Conservation (phyloP, 1,140 invertebrate genomes). For the Vanessa tameamea region DNA sequence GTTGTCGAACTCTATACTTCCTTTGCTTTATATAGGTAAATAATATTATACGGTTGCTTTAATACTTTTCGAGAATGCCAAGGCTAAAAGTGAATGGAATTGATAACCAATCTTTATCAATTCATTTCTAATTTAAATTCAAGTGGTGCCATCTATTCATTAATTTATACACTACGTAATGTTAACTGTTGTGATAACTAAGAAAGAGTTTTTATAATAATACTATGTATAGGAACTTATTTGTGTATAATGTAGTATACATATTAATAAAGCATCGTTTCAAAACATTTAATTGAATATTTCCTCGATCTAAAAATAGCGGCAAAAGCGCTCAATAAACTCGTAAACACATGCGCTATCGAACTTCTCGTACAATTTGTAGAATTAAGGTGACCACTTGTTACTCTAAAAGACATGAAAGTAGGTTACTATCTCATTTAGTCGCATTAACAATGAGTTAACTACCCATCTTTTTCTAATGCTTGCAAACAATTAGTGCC, state of each 20-base stretch:
- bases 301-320: slow-evolving; percentile 67
- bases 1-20: not conserved
- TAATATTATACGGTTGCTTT: not conserved
- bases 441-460: slow-evolving; percentile 44
- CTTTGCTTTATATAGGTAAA: not conserved
- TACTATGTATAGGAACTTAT: not conserved
- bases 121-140: slow-evolving; percentile 3
- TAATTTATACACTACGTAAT: slow-evolving; percentile 6
- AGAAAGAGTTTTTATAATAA: too few species aligned
- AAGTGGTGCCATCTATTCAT: slow-evolving; percentile 27
- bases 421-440: slow-evolving; percentile 33
- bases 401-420: not conserved
- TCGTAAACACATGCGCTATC: slow-evolving; percentile 74
- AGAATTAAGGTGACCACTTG: slow-evolving; percentile 43
- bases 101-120: not conserved
- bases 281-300: slow-evolving; percentile 19
- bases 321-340: slow-evolving; percentile 70
- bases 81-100: slow-evolving; percentile 39
- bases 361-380: slow-evolving; percentile 37
- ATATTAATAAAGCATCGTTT: slow-evolving; percentile 5
- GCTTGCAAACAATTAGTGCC: slow-evolving; percentile 27
- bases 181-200: too few species aligned
- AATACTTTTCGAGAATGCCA: slow-evolving; percentile 38
- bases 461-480: slow-evolving; percentile 38
- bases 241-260: not conserved